phyloP scores from a whole-genome alignment of 1,140 invertebrate genomes.

The Macrosteles quadrilineatus region DNA sequence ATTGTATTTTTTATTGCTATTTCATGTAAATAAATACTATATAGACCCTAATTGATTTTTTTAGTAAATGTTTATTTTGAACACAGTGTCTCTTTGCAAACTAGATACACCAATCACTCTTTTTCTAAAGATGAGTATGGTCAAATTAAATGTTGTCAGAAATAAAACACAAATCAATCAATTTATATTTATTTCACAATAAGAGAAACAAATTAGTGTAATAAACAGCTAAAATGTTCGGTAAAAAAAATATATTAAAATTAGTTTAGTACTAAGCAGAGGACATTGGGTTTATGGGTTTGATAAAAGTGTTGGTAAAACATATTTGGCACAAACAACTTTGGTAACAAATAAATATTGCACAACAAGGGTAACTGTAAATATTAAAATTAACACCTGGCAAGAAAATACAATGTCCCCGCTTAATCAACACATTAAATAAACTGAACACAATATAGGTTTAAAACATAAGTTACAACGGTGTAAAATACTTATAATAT shows the following conservation, averaged over 20 bases:
- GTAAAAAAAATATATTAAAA: conserved; percentile 4
- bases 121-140: too few relatives aligned
- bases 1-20: too few relatives aligned
- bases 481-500: conserved; percentile 11
- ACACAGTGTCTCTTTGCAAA: too few relatives aligned
- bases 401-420: conserved; percentile 12
- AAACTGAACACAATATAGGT: background rate
- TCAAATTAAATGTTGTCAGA: too few relatives aligned
- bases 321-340: conserved; percentile 28
- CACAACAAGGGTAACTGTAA: background rate
- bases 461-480: background rate
- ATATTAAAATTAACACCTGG: background rate
- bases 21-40: too few relatives aligned
- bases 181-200: conserved; percentile 27
- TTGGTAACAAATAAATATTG: conserved; percentile 18
- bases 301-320: background rate
- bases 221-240: conserved; percentile 6
- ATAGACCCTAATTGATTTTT: too few relatives aligned
- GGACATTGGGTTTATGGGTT: background rate
- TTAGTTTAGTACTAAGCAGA: conserved; percentile 4
- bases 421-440: background rate
- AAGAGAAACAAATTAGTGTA: conserved; percentile 30
- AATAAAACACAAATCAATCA: too few relatives aligned
- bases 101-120: too few relatives aligned
- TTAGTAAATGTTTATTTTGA: too few relatives aligned